These are phyloP conservation scores for Cyrtodaria siliqua DNA, from an alignment of 2,888 invertebrate genomes.

Conservation along the genomic window DNA sequence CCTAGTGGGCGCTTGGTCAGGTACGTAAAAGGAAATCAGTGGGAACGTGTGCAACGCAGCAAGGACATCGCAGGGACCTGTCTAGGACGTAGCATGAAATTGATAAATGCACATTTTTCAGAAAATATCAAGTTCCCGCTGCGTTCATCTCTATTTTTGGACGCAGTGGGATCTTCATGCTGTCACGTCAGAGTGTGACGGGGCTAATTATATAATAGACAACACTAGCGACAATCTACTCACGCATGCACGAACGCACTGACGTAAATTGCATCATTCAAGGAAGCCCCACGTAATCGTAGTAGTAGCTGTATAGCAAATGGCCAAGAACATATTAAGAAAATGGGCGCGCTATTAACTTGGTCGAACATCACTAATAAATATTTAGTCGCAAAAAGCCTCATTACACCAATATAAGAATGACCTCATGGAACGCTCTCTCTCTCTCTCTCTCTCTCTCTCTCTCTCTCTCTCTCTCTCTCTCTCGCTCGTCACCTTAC, in stretches of 20 bases:
- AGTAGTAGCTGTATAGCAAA: not conserved
- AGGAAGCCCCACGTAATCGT: not conserved
- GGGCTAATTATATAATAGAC: too few species aligned
- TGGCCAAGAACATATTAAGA: constrained; percentile 5
- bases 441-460: too few species aligned
- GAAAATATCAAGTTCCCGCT: constrained; percentile 22
- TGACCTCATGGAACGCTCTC: constrained; percentile 25
- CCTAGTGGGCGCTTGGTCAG: too few species aligned
- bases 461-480: too few species aligned
- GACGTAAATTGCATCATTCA: constrained; percentile 2
- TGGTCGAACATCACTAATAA: constrained; percentile 61
- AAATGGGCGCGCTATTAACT: constrained; percentile 49
- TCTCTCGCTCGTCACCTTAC: too few species aligned
- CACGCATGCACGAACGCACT: constrained; percentile 18
- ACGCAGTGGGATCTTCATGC: too few species aligned
- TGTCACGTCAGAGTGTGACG: too few species aligned
- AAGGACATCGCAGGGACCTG: too few species aligned
- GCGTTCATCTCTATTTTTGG: constrained; percentile 48
- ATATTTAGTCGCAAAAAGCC: constrained; percentile 63
- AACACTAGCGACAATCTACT: constrained; percentile 29
- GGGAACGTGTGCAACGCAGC: too few species aligned
- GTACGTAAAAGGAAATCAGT: too few species aligned
- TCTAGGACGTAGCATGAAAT: constrained; percentile 10
- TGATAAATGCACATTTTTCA: constrained; percentile 7
- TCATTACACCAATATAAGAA: constrained; percentile 61